Evolutionary conservation across 2,113 vertebrate genomes (phyloP).

Genomic region (Grallaria varia): DNA sequence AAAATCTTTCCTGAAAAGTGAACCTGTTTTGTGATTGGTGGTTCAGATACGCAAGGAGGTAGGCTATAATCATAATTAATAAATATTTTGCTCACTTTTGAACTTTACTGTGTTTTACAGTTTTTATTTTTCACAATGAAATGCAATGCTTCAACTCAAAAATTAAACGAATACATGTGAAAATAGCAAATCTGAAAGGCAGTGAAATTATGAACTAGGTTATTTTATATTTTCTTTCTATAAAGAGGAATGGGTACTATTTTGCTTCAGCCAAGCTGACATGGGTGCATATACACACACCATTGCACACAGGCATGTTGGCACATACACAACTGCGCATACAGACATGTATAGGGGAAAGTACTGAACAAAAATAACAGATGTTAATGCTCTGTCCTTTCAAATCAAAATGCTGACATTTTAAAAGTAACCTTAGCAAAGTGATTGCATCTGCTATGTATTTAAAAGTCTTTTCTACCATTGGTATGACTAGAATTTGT

Average conservation of each 20-base stretch:
- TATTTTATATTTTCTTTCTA: neutral
- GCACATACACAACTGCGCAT: neutral
- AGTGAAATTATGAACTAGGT: neutral
- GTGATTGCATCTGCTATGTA: neutral
- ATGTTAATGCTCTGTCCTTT: neutral
- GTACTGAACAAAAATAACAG: neutral
- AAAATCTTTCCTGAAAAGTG: neutral
- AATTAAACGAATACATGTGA: neutral
- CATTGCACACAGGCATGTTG: neutral
- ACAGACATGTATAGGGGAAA: neutral
- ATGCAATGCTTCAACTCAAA: neutral
- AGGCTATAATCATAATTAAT: neutral
- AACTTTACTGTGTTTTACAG: neutral
- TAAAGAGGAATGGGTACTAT: neutral
- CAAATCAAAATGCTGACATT: neutral
- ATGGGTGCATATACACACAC: neutral
- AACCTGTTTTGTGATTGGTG: fast-evolving
- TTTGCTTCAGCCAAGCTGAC: neutral
- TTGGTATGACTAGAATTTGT: neutral
- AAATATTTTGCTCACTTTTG: neutral
- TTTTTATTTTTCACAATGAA: neutral
- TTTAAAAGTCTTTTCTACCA: neutral
- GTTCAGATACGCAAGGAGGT: neutral
- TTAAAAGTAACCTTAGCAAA: neutral
- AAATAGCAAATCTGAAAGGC: neutral